Evolutionary conservation across 2,888 invertebrate genomes (phyloP), one percentile per base, ranked within the genome.

Genomic region (Cosmopolites sordidus): DNA sequence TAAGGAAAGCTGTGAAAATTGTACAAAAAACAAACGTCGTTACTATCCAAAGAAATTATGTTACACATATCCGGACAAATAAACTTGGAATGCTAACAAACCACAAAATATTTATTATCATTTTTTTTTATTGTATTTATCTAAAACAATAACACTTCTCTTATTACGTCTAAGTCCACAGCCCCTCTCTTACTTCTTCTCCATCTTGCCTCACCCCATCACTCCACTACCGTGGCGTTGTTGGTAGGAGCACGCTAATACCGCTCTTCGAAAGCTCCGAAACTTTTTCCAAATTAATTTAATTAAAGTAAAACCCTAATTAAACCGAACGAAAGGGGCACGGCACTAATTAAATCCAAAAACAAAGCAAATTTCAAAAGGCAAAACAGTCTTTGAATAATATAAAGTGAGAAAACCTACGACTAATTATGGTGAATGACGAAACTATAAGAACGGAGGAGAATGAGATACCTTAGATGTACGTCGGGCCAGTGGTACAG

Each of bases 401-500:
- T 47, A 52, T 47, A 47, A 52, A 52, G 52, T 52, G 52, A 52
- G 52, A 52, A 52, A 52, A 52, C 52, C 52, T 46, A 52, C 64
- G 62, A 66, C 64, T 68, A 68, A 68, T 68, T 68, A 68, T 64
- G 64, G 65, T 64, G 61, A 51, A 64, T 56, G 62, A 61, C 61
- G 55, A 61, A 60, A 58, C 64, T 66, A 65, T 64, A 63, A 63
- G 65, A 65, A 61, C 63, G 59, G 59, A 58, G 60, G 62, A 65
- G 66, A 69, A 68, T 65, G 60, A 66, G 69, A 69, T 64, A 66
- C 69, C 68, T 68, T 69, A 68, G 67, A 47, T 47, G 33, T 33
- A 47, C 47, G 47, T 38, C 39, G 39, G n/a, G 14, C n/a, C 46
- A 39, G 46, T 39, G 46, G 45, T 46, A 9, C n/a, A 33, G n/a